Conservation (phyloP, 2,888 invertebrate species). For the Acronicta psi region DNA sequence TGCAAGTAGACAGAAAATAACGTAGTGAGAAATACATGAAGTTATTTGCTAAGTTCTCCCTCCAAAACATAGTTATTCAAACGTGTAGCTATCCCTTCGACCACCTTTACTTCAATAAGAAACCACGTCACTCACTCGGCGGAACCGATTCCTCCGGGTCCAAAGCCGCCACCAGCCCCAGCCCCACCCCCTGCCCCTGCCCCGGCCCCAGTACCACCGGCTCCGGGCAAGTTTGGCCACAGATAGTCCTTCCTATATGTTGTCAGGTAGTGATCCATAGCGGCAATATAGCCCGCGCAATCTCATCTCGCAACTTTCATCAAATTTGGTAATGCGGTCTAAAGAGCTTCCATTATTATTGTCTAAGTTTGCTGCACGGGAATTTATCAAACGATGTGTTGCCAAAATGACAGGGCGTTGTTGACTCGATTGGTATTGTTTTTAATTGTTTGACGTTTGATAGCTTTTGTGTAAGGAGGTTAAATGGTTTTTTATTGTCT, state of each 20-base stretch:
- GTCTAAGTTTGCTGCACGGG: conserved; percentile 6
- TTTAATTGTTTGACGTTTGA: conserved; percentile 1
- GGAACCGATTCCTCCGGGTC: conserved; percentile 9
- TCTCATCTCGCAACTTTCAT: conserved; percentile 50
- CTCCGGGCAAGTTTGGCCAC: conserved; percentile 87
- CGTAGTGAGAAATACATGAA: no score
- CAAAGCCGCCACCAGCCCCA: conserved; percentile 4
- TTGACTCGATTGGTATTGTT: conserved; percentile 30
- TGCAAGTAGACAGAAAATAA: no score
- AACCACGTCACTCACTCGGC: conserved; percentile 22
- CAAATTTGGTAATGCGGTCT: conserved; percentile 49
- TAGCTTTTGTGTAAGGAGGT: conserved; percentile 5
- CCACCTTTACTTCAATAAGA: neutral
- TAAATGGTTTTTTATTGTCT: neutral
- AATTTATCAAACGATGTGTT: conserved; percentile 23
- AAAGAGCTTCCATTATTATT: conserved; percentile 31
- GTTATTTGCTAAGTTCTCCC: no score
- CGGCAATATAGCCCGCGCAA: conserved; percentile 13
- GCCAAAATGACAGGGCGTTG: conserved; percentile 25
- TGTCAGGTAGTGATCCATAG: conserved; percentile 90
- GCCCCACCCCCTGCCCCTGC: neutral
- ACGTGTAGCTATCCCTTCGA: neutral
- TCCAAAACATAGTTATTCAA: no score
- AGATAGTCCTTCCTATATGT: conserved; percentile 90
- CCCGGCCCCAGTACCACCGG: conserved; percentile 13